These are phyloP conservation scores for Tamias sibiricus DNA, from an alignment of 2,113 vertebrate species.

Conservation along the genomic window DNA sequence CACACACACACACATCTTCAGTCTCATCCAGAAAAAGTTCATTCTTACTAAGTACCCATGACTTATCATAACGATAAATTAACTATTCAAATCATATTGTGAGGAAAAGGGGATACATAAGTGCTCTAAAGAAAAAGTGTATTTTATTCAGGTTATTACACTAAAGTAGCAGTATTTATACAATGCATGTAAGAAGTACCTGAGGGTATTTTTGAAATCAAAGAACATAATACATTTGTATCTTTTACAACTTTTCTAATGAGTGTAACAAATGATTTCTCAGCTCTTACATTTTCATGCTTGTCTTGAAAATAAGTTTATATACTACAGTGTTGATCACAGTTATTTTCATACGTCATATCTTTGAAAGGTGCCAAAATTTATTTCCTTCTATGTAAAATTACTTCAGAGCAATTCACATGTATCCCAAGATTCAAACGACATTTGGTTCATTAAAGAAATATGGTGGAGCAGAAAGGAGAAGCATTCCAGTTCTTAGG, in stretches of 20 bases:
- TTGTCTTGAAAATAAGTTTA: constrained; percentile 19
- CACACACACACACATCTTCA: neutral
- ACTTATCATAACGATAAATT: neutral
- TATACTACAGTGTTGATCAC: neutral
- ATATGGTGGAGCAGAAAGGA: constrained; percentile 7
- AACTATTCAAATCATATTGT: neutral
- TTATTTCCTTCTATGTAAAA: constrained; percentile 1
- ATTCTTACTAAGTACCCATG: neutral
- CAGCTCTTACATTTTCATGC: neutral
- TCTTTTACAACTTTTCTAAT: neutral
- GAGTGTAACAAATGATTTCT: neutral
- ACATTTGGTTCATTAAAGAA: constrained; percentile 69
- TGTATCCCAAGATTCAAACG: constrained; percentile 1
- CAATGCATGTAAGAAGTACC: neutral
- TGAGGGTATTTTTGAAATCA: neutral
- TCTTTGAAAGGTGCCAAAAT: neutral
- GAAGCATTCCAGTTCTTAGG: constrained; percentile 35
- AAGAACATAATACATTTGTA: neutral
- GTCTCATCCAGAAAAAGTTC: neutral
- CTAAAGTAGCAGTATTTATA: neutral
- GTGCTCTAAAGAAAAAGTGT: neutral
- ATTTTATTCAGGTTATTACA: neutral
- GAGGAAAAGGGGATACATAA: neutral
- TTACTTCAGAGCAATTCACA: constrained; percentile 6
- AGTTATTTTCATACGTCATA: neutral